Percentiles rank a stretch among this genome's conserved stretches.
Evolutionary conservation across 2,113 vertebrate genomes (phyloP).

Genomic region (human): DNA sequence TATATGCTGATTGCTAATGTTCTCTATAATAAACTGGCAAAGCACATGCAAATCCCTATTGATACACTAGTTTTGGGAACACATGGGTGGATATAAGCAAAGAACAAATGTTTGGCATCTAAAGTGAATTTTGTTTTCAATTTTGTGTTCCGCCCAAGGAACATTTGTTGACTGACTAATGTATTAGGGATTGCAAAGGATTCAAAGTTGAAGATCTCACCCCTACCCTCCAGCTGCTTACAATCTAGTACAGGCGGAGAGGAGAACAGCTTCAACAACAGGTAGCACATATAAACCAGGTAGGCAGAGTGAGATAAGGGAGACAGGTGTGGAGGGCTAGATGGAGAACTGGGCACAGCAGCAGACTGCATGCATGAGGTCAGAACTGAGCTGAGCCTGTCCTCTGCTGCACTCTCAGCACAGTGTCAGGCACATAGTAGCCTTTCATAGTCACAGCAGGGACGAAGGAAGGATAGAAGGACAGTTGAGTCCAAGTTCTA

Average conservation of each 20-base stretch:
- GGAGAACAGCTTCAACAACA: neutral
- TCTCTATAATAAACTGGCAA: conserved; percentile 67
- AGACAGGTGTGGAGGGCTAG: neutral
- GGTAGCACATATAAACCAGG: neutral
- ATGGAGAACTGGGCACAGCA: too few relatives aligned
- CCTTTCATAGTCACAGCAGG: neutral
- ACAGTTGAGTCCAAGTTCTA: neutral
- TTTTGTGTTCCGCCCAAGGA: conserved; percentile 14
- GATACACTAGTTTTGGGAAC: conserved; percentile 54
- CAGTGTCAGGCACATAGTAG: neutral
- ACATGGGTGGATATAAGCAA: conserved; percentile 71
- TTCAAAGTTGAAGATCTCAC: neutral
- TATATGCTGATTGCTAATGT: conserved; percentile 32
- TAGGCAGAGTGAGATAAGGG: neutral
- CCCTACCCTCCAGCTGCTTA: neutral
- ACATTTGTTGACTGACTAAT: neutral
- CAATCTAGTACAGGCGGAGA: neutral
- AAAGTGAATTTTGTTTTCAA: conserved; percentile 31
- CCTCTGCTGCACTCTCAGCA: neutral
- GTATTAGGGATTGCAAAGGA: neutral
- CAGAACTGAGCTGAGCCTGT: neutral
- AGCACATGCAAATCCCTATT: conserved; percentile 65
- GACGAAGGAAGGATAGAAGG: neutral
- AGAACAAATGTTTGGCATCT: conserved; percentile 74
- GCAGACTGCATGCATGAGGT: fast-evolving